Evolutionary conservation across 2,888 invertebrate genomes (phyloP).

Genomic region (Protonemura montana): DNA sequence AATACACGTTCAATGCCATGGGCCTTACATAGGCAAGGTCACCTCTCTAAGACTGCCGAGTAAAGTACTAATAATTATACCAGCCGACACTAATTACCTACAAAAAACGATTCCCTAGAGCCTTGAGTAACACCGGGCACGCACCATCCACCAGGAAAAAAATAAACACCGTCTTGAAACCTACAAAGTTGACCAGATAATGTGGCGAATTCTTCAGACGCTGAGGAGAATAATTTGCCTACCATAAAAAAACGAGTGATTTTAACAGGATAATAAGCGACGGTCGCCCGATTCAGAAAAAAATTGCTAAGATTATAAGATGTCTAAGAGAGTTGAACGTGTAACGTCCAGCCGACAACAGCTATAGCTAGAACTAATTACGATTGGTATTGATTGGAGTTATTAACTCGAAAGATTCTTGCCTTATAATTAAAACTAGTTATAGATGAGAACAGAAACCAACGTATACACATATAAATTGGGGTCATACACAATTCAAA

Average conservation of each 20-base stretch:
- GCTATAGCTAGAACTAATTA: background rate
- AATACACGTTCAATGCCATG: constrained; percentile 26
- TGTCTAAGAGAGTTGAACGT: background rate
- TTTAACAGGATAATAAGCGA: background rate
- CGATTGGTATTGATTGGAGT: background rate
- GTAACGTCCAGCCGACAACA: background rate
- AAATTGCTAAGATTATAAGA: too few species aligned
- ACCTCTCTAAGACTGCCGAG: background rate
- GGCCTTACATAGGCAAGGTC: constrained; percentile 21
- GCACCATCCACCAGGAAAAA: background rate
- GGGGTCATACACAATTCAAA: background rate
- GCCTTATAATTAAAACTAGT: background rate
- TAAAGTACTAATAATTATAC: background rate
- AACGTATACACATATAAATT: background rate
- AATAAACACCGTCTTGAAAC: background rate
- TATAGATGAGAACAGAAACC: background rate
- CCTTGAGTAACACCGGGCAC: background rate
- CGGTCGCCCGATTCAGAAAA: background rate
- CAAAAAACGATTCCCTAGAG: constrained; percentile 1
- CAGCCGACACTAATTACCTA: constrained; percentile 15
- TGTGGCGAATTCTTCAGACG: background rate
- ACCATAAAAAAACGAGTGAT: background rate
- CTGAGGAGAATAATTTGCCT: background rate
- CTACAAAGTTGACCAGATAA: background rate
- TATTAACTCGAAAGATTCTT: background rate